Conservation (phyloP, 2,797 vertebrate species). For the Halcyon badia region DNA sequence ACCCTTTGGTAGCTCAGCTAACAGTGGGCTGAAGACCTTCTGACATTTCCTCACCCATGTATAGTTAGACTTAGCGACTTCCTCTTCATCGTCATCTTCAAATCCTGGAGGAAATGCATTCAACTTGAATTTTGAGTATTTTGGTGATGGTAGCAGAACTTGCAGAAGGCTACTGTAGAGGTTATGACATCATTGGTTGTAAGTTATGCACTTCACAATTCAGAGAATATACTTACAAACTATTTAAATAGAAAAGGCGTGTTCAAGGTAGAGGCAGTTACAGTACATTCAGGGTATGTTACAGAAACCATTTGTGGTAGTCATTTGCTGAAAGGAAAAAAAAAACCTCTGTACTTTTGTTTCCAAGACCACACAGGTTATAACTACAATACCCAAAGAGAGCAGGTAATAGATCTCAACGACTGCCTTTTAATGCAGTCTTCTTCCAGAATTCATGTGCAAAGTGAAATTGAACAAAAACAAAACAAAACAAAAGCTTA, state of each 20-base stretch:
- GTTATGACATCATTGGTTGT: constrained; percentile 36
- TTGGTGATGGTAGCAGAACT: constrained; percentile 49
- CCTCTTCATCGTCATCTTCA: neutral
- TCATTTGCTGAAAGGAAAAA: constrained; percentile 45
- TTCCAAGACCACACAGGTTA: constrained; percentile 67
- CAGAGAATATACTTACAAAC: constrained; percentile 52
- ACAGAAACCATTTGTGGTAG: constrained; percentile 62
- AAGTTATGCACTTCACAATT: constrained; percentile 63
- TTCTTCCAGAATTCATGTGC: constrained; percentile 66
- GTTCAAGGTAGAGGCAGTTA: constrained; percentile 76
- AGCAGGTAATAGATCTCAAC: constrained; percentile 18
- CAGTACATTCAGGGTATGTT: constrained; percentile 72
- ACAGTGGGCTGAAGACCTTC: constrained; percentile 12
- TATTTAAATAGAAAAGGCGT: constrained; percentile 67
- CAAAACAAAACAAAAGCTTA: neutral
- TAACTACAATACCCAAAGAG: constrained; percentile 62
- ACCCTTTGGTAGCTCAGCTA: constrained; percentile 9
- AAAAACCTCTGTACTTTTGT: neutral
- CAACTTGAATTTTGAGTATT: constrained; percentile 23
- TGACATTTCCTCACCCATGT: neutral
- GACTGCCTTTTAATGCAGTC: constrained; percentile 27
- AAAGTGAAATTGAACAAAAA: constrained; percentile 25
- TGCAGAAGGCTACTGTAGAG: constrained; percentile 66
- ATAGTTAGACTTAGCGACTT: neutral
- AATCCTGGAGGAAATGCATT: constrained; percentile 28